Conservation (phyloP, 2,797 vertebrate genomes). For the Gymnothorax javanicus region DNA sequence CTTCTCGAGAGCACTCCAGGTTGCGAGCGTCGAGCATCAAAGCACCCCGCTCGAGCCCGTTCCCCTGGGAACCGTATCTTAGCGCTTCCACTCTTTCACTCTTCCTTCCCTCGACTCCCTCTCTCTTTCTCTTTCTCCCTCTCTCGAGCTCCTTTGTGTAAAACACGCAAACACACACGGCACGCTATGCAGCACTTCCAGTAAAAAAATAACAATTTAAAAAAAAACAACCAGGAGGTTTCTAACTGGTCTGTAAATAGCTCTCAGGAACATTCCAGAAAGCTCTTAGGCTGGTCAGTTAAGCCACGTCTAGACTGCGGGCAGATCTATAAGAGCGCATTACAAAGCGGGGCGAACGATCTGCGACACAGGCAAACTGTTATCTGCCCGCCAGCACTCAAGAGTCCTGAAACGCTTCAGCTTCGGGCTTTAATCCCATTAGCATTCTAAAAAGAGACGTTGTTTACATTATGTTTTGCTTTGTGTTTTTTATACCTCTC, state of each 20-base stretch:
- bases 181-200: not conserved
- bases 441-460: conserved; percentile 15
- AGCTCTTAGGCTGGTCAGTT: not conserved
- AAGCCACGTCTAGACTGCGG: conserved; percentile 37
- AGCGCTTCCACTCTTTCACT: not conserved
- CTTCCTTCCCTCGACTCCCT: conserved; percentile 9
- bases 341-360: conserved; percentile 22
- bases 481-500: conserved; percentile 29
- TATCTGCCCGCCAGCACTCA: not conserved
- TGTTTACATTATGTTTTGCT: conserved; percentile 17
- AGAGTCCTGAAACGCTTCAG: conserved; percentile 19
- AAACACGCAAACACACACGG: conserved; percentile 12
- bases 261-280: not conserved
- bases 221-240: not conserved
- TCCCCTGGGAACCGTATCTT: conserved; percentile 27
- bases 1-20: not conserved
- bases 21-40: not conserved
- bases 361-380: conserved; percentile 36
- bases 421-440: conserved; percentile 45
- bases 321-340: conserved; percentile 37
- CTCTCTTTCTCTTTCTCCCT: not conserved
- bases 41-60: not conserved
- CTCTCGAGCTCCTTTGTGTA: not conserved
- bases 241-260: not conserved
- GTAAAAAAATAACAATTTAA: not conserved